These are phyloP conservation scores for Onychorhynchus coronatus DNA, from an alignment of 2,113 vertebrate genomes.

Conservation along the genomic window DNA sequence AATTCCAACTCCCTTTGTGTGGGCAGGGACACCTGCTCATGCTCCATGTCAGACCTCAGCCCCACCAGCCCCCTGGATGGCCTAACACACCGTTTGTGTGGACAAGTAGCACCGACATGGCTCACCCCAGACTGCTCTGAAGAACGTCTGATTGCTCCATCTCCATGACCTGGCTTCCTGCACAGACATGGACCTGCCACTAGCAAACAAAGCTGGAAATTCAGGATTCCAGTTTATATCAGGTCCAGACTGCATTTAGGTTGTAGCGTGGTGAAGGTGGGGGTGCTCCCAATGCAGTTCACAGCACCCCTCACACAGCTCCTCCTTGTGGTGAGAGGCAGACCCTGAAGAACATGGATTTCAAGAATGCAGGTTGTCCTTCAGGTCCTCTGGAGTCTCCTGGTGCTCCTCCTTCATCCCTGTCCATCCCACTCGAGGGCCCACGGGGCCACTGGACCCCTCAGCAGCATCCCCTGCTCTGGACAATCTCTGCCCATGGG, in stretches of 20 bases:
- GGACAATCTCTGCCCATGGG: not conserved
- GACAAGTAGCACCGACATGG: not conserved
- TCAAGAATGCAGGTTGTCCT: not conserved
- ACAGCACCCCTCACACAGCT: not conserved
- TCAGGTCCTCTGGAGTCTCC: not conserved
- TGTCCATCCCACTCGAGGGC: too few species aligned
- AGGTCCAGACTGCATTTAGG: not conserved
- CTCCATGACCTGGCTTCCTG: not conserved
- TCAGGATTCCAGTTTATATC: not conserved
- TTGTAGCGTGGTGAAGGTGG: fast-evolving
- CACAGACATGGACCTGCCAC: not conserved
- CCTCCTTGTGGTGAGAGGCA: not conserved
- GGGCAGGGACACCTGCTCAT: not conserved
- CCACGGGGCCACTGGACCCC: not conserved
- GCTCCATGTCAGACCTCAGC: not conserved
- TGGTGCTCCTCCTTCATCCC: not conserved
- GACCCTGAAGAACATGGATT: not conserved
- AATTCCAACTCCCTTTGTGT: fast-evolving
- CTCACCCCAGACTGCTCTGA: not conserved
- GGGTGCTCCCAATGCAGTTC: not conserved
- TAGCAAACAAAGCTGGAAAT: not conserved
- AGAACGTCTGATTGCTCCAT: not conserved
- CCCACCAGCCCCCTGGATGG: not conserved
- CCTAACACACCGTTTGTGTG: not conserved
- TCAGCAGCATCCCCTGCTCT: not conserved